Conservation (phyloP, 2,888 invertebrate genomes). For the Neoascia interrupta region DNA sequence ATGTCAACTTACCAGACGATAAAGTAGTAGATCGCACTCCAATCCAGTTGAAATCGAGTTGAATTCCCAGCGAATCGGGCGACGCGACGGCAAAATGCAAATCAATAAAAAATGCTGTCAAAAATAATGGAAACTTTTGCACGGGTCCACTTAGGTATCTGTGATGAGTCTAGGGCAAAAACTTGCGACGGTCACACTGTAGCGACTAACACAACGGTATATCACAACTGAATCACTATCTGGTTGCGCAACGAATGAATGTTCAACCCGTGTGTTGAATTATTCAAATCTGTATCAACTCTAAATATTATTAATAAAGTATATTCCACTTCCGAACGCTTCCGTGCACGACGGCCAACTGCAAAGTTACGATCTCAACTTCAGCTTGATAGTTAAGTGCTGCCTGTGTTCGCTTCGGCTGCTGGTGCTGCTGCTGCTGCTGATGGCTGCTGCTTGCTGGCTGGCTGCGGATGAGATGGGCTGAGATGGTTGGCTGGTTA, state of each 20-base stretch:
- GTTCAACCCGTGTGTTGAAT: constrained; percentile 48
- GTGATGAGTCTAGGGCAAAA: too few relatives aligned
- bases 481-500: constrained; percentile 67
- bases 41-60: constrained; percentile 13
- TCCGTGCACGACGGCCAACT: constrained; percentile 80
- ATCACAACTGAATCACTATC: constrained; percentile 59
- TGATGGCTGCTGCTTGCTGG: constrained; percentile 55
- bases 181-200: constrained; percentile 31
- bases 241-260: constrained; percentile 48
- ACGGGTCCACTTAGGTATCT: too few relatives aligned
- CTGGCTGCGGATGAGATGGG: constrained; percentile 1
- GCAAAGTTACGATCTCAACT: constrained; percentile 80
- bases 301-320: constrained; percentile 80
- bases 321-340: constrained; percentile 80
- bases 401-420: constrained; percentile 76
- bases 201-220: constrained; percentile 35
- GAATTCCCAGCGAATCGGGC: too few relatives aligned
- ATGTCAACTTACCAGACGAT: constrained; percentile 41
- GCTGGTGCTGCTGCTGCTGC: constrained; percentile 71
- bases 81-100: constrained; percentile 52
- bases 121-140: constrained; percentile 18
- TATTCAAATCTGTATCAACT: constrained; percentile 69
- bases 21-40: not conserved
- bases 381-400: constrained; percentile 79
- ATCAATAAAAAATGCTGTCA: not conserved